Evolutionary conservation across 1,140 invertebrate species (phyloP), one percentile per base, ranked within the genome.

Genomic region (Wasmannia auropunctata): DNA sequence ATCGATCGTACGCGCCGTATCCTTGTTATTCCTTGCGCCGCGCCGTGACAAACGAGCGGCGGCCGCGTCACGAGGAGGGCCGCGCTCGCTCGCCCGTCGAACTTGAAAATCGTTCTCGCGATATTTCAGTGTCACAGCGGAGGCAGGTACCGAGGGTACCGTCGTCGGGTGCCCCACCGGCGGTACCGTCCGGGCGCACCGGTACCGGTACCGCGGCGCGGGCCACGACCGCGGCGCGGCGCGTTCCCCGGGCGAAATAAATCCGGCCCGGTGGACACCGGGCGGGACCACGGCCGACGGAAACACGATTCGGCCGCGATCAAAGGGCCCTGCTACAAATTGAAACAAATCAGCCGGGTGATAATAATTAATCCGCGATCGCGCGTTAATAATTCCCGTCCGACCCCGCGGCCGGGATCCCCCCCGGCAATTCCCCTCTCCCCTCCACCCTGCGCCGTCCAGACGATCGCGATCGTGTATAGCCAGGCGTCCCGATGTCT

Each of bases 331-430:
- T 60, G 87, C 90, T 92, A 93, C 92, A 94, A 95, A 95, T 95
- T 94, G 92, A 95, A 94, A 94, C 93, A 94, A 95, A 95, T 94
- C 94, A 91, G 91, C 88, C 91, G 88, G 88, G 91, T 93, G 93
- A 95, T 94, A 93, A 94, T 95, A 95, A 95, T 95, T 94, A 95
- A 95, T 95, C 91, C 92, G 88, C 87, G 79, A 11, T 69, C 86
- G 90, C 88, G 91, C 91, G 93, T 94, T 94, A 94, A 94, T 94
- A 94, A 90, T 87, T 88, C 62, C 58, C 72, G 65, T 22, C 43
- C 54, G 51, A 31, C 43, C 28, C 31, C 56, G 43, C 16, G 37
- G 10, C 46, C 22, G 43, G n/a, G n/a, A n/a, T n/a, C n/a, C n/a
- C n/a, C 14, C 37, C 43, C 43, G n/a, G 46, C 56, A 22, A n/a